Conservation (phyloP, 1,140 invertebrate genomes). For the Anastatus disparis region DNA sequence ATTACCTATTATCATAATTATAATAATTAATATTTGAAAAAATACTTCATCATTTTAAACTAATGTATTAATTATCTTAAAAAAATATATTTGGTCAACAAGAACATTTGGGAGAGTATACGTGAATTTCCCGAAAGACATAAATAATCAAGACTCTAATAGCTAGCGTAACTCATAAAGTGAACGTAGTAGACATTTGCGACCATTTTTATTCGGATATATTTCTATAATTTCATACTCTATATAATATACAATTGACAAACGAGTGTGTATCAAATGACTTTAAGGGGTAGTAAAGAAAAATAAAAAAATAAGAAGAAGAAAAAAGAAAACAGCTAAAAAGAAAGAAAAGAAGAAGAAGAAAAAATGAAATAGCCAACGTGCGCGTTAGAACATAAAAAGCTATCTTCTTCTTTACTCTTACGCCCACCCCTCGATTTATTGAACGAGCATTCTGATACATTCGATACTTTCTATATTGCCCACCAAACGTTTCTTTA, state of each 20-base stretch:
- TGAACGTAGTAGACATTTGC: background rate
- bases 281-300: slow-evolving; percentile 53
- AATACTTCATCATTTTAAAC: too few species aligned
- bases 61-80: too few species aligned
- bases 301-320: too few species aligned
- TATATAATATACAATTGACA: slow-evolving; percentile 16
- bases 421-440: slow-evolving; percentile 58
- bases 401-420: slow-evolving; percentile 39
- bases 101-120: too few species aligned
- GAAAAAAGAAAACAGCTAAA: too few species aligned
- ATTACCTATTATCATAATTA: too few species aligned
- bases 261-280: slow-evolving; percentile 55
- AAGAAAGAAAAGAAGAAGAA: too few species aligned
- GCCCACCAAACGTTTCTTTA: slow-evolving; percentile 55
- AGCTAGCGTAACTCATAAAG: slow-evolving; percentile 20
- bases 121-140: too few species aligned
- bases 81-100: too few species aligned
- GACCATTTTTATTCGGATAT: background rate
- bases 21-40: too few species aligned
- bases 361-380: slow-evolving; percentile 57
- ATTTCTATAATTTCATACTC: slow-evolving; percentile 5
- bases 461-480: slow-evolving; percentile 68
- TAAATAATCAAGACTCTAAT: slow-evolving; percentile 26
- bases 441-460: slow-evolving; percentile 65
- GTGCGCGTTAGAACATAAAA: slow-evolving; percentile 65